Percentiles rank a stretch among this genome's conserved stretches.
Conservation (phyloP, 2,888 invertebrate species). For the Amorpha juglandis region DNA sequence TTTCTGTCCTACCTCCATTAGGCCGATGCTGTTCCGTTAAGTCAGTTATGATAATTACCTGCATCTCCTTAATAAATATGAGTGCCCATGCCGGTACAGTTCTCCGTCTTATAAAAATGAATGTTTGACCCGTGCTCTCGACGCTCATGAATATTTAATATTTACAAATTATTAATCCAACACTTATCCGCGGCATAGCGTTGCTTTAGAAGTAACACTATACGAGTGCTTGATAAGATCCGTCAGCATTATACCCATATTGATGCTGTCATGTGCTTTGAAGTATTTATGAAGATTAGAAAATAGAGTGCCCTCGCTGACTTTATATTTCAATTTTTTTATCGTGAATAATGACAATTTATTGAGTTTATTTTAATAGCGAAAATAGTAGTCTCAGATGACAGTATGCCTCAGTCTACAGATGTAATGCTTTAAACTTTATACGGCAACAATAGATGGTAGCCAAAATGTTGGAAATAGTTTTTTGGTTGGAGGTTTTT, state of each 20-base stretch:
- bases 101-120: constrained; percentile 71
- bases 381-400: background rate
- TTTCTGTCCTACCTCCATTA: constrained; percentile 35
- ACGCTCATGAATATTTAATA: constrained; percentile 82
- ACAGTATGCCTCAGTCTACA: no score
- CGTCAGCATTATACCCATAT: constrained; percentile 59
- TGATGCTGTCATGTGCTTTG: constrained; percentile 63
- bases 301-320: constrained; percentile 65
- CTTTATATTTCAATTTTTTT: constrained; percentile 3
- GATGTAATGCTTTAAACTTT: no score
- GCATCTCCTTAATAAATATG: constrained; percentile 78
- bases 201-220: constrained; percentile 47
- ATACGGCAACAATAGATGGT: background rate
- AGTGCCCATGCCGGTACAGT: constrained; percentile 60
- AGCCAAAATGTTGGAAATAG: no score
- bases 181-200: constrained; percentile 62
- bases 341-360: background rate
- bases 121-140: constrained; percentile 76
- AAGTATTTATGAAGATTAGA: constrained; percentile 77
- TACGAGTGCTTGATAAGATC: constrained; percentile 60
- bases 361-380: background rate
- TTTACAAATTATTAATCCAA: constrained; percentile 83
- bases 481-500: no score
- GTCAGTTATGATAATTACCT: constrained; percentile 77
- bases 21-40: constrained; percentile 38